These are phyloP conservation scores for Paralichthys olivaceus DNA, from an alignment of 2,113 vertebrate species.

Conservation along the genomic window DNA sequence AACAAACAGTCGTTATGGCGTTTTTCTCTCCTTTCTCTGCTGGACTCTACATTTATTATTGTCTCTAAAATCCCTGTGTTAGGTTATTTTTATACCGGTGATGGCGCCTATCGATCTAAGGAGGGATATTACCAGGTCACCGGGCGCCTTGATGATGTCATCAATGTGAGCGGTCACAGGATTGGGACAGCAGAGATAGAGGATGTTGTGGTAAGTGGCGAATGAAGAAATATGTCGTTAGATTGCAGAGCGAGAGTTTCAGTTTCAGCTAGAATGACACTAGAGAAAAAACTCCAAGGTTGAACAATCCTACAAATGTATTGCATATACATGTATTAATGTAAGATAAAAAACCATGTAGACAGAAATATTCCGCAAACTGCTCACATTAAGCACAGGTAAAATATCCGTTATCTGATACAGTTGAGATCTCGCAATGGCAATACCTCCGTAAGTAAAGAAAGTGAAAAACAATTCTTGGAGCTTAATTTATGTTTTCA, in stretches of 20 bases:
- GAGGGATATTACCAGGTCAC: constrained; percentile 87
- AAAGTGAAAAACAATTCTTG: no score
- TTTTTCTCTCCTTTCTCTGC: not conserved
- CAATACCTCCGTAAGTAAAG: no score
- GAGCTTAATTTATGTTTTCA: no score
- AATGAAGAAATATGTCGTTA: not conserved
- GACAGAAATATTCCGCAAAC: no score
- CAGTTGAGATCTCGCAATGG: no score
- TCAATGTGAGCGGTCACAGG: constrained; percentile 85
- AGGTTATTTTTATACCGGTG: constrained; percentile 85
- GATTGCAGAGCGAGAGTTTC: not conserved
- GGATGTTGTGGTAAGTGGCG: constrained; percentile 80
- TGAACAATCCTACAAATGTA: no score
- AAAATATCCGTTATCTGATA: no score
- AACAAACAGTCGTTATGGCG: not conserved
- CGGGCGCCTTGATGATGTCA: constrained; percentile 85
- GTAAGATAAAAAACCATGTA: no score
- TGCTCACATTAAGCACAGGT: no score
- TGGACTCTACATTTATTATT: not conserved
- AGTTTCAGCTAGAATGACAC: not conserved
- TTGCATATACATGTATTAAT: no score
- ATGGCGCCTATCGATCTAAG: constrained; percentile 78
- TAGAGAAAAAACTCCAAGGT: no score
- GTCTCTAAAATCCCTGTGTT: not conserved
- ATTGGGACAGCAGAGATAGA: constrained; percentile 87